Base-by-base conservation (phyloP, 2,888 invertebrate species). In the Calameuta filiformis region DNA sequence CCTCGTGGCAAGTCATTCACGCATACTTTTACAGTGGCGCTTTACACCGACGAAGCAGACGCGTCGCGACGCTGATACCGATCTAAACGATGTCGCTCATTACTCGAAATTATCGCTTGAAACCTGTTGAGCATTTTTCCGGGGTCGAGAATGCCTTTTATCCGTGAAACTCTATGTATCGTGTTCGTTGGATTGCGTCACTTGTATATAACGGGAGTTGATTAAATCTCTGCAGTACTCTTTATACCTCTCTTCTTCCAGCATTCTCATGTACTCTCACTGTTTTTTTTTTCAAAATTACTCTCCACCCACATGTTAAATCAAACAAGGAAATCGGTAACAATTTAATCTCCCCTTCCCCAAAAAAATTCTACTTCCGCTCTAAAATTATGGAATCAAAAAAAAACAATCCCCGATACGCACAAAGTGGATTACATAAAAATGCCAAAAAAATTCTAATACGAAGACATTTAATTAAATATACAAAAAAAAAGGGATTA, bases 111-210 rank as follows among this genome's bases (percentile, higher is more conserved):
- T 69, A 69, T 69, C 69, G 75, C 77, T 75, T 77, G 77, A 77
- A 77, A 77, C 77, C 77, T 77, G 77, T 77, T 77, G 77, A 75
- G 75, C 77, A 35, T 77, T 77, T 77, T 77, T 77, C 35, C 75
- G 69, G 69, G 69, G 30, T 30, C 33, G 69, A 69, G 69, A 69
- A 69, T 33, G 69, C 69, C 69, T 69, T 33, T 23, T 69, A 69
- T 69, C 30, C 69, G 69, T 69, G 33, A 12, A 33, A 30, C 69
- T 31, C 30, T 69, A 30, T 69, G 69, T 69, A 69, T 69, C 69
- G 69, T 33, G 69, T 69, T 69, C 69, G 12, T 23, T 69, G 69
- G n/a, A 69, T 33, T 69, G 69, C 69, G 31, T 69, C 33, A 31
- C 69, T 69, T 33, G 9, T 33, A 40, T 15, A 40, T 40, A 40